phyloP scores from a whole-genome alignment of 2,888 invertebrate genomes.

The Tetranychus truncatus region DNA sequence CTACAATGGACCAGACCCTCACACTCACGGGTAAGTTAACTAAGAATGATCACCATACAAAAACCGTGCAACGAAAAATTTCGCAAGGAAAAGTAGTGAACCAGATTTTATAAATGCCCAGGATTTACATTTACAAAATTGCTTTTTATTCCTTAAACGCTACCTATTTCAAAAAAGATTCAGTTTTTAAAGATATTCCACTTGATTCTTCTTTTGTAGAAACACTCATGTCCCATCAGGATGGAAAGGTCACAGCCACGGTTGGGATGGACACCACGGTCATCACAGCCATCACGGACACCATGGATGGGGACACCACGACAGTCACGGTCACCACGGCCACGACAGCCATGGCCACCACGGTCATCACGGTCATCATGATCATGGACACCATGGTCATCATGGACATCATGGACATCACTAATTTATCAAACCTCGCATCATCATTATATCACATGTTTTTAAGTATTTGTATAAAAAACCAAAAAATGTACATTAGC shows the following conservation, averaged over 20 bases:
- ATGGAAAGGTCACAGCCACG: neutral
- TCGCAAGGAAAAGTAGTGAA: no score
- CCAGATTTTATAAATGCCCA: no score
- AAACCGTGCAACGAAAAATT: no score
- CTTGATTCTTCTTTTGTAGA: neutral
- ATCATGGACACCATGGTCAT: slow-evolving; percentile 4
- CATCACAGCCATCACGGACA: neutral
- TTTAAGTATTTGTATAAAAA: neutral
- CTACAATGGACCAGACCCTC: slow-evolving; percentile 17
- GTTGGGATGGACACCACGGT: neutral
- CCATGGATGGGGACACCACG: neutral
- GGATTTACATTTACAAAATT: no score
- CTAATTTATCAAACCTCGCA: neutral
- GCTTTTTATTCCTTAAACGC: no score
- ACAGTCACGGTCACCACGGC: neutral
- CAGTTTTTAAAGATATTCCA: no score
- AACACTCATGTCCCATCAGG: slow-evolving; percentile 14
- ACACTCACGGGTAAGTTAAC: slow-evolving; percentile 6
- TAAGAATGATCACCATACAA: neutral
- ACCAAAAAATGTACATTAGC: neutral
- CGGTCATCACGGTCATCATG: neutral
- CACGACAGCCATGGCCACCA: neutral
- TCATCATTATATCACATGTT: neutral
- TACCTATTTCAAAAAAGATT: no score
- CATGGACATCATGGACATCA: slow-evolving; percentile 1